A percentile compares a stretch with the other conserved stretches of the same genome.
phyloP scores from a whole-genome alignment of 2,797 vertebrate species.

The Sebastes cheni region DNA sequence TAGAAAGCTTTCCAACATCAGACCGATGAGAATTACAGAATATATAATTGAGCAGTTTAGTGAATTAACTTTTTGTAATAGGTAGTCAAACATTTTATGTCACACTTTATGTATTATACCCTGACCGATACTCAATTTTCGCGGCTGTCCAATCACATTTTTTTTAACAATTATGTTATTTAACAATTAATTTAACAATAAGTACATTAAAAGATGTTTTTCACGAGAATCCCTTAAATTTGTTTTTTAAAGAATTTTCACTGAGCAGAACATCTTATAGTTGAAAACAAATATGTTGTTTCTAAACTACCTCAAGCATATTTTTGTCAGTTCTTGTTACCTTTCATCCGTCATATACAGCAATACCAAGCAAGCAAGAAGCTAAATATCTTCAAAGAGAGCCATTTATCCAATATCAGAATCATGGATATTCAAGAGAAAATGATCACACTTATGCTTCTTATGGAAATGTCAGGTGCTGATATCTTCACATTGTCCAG shows the following conservation, averaged over 20 bases:
- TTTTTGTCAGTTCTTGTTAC: too few species aligned
- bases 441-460: neutral
- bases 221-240: too few species aligned
- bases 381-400: neutral
- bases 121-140: too few species aligned
- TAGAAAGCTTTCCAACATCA: neutral
- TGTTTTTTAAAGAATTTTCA: too few species aligned
- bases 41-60: neutral
- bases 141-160: neutral
- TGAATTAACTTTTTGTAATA: rapidly evolving
- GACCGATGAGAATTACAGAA: neutral
- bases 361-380: rapidly evolving
- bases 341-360: too few species aligned
- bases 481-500: neutral
- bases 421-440: neutral
- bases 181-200: too few species aligned
- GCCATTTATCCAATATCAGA: neutral
- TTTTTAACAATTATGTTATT: neutral
- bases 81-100: neutral
- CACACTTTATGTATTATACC: neutral
- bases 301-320: rapidly evolving
- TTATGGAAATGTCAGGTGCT: neutral
- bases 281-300: neutral
- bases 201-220: too few species aligned
- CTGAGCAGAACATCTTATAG: neutral